A percentile compares a stretch with the other conserved stretches of the same genome.
Conservation (phyloP, 2,888 invertebrate species). For the Rotaria macrura region DNA sequence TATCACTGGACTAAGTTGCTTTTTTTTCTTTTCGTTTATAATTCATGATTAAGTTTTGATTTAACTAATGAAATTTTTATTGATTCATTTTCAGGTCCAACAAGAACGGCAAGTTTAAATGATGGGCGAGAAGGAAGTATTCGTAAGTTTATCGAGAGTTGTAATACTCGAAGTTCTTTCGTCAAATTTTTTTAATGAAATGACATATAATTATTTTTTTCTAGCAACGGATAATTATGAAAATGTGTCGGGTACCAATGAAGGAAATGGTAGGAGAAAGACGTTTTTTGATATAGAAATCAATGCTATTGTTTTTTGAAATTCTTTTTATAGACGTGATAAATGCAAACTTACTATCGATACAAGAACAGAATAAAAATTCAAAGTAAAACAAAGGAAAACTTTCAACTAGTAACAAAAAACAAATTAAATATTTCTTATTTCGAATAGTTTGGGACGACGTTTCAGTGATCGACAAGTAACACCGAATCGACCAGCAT, state of each 20-base stretch:
- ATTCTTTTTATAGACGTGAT: not conserved
- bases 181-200: not conserved
- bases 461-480: not conserved
- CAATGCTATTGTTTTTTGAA: not conserved
- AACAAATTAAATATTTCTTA: not conserved
- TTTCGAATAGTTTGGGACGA: not conserved
- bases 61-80: too few species aligned
- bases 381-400: not conserved
- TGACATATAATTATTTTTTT: not conserved
- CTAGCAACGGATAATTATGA: not conserved
- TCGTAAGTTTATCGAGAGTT: not conserved
- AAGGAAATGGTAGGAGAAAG: not conserved
- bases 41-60: too few species aligned
- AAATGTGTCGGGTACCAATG: not conserved
- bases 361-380: not conserved
- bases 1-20: too few species aligned
- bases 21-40: too few species aligned
- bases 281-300: too few species aligned
- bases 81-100: slow-evolving; percentile 15
- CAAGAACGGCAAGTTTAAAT: not conserved
- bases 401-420: not conserved
- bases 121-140: not conserved
- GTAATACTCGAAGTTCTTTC: not conserved
- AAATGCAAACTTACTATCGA: not conserved
- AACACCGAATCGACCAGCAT: not conserved